phyloP scores from a whole-genome alignment of 2,888 invertebrate species.

The Autographa pulchrina region DNA sequence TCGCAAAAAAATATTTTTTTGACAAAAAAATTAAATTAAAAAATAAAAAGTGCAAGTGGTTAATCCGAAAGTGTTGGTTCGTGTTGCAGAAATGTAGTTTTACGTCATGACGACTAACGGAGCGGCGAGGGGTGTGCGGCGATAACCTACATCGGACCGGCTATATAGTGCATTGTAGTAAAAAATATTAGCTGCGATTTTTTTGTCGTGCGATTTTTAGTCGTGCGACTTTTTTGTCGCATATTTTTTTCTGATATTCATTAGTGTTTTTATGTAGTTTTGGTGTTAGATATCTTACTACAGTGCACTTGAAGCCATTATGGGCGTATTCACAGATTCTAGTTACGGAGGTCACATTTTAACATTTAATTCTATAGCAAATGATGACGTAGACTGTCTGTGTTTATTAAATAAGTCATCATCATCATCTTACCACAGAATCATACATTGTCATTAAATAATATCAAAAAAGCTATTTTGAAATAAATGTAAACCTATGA shows the following conservation, averaged over 20 bases:
- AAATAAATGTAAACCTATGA: too few relatives aligned
- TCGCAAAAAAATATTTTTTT: constrained; percentile 1
- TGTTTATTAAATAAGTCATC: not conserved
- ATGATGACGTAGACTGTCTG: constrained; percentile 1
- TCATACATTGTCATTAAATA: not conserved
- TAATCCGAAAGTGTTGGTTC: constrained; percentile 43
- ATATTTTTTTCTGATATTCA: not conserved
- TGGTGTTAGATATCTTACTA: constrained; percentile 12
- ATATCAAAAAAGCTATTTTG: too few relatives aligned
- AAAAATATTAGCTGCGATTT: not conserved
- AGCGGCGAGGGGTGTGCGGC: constrained; percentile 51
- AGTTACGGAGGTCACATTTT: constrained; percentile 47
- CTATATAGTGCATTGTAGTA: constrained; percentile 37
- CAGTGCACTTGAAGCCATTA: constrained; percentile 43
- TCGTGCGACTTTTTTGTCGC: constrained; percentile 16
- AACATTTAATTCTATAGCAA: constrained; percentile 7
- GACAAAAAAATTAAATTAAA: not conserved
- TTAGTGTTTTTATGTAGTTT: too few relatives aligned
- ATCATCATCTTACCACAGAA: not conserved
- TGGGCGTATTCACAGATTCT: constrained; percentile 36
- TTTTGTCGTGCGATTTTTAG: constrained; percentile 15
- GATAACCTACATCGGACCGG: constrained; percentile 56
- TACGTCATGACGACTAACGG: constrained; percentile 47
- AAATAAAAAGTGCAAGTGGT: constrained; percentile 43
- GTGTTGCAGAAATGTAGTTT: constrained; percentile 54